Conservation (phyloP, 2,113 vertebrate genomes). For the Leptocoma aspasia region DNA sequence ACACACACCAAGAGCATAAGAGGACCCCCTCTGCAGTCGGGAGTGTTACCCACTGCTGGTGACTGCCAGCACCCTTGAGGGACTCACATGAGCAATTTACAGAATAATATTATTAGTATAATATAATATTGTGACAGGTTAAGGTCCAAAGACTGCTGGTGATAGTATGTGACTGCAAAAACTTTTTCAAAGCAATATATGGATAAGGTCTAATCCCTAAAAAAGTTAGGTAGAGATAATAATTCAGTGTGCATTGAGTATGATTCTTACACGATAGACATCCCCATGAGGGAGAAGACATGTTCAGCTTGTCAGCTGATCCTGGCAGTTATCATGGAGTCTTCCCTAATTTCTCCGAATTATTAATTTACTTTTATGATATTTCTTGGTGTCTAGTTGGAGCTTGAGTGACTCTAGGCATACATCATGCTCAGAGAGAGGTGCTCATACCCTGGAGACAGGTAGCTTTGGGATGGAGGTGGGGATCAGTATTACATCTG, state of each 20-base stretch:
- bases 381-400: background rate
- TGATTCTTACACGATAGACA: rapidly evolving
- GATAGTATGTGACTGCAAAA: background rate
- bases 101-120: background rate
- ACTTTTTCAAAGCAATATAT: background rate
- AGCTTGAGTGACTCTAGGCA: background rate
- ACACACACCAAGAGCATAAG: background rate
- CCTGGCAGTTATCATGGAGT: background rate
- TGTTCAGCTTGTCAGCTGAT: background rate
- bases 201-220: background rate
- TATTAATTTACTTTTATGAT: background rate
- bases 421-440: background rate
- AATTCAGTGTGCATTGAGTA: background rate
- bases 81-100: background rate
- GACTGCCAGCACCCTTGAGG: background rate
- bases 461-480: background rate
- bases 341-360: background rate
- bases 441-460: background rate
- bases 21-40: rapidly evolving
- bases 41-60: no score
- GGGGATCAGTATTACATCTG: background rate
- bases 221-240: background rate
- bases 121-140: background rate
- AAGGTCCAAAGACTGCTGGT: background rate
- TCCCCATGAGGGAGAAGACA: background rate